Percentiles rank a stretch among this genome's conserved stretches.
These are phyloP conservation scores for Nothura maculosa DNA, from an alignment of 2,797 vertebrate species.

Conservation along the genomic window DNA sequence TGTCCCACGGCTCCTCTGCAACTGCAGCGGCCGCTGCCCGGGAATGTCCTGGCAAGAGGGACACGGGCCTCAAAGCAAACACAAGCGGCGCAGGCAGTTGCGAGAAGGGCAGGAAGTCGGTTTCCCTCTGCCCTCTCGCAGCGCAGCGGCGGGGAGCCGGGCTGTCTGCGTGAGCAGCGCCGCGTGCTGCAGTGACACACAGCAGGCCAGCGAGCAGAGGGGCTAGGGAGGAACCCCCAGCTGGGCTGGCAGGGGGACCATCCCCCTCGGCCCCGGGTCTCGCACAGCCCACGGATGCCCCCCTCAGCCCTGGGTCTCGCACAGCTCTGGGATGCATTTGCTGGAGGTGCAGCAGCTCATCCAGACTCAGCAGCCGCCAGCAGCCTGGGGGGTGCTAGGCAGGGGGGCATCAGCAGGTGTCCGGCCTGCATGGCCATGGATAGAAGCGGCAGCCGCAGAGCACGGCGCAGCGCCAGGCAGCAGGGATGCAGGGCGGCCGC, in stretches of 20 bases:
- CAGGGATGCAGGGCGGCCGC: not conserved
- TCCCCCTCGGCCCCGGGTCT: not conserved
- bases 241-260: too few relatives aligned
- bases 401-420: not conserved
- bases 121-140: conserved; percentile 29
- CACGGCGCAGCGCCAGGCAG: too few relatives aligned
- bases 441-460: not conserved
- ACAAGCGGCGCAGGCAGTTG: not conserved
- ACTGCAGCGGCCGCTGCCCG: conserved; percentile 37
- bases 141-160: not conserved
- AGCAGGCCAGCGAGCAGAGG: too few relatives aligned
- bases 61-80: conserved; percentile 71
- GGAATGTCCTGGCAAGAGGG: conserved; percentile 67
- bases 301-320: not conserved
- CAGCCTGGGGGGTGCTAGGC: too few relatives aligned
- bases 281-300: not conserved
- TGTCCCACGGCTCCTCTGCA: not conserved
- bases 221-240: too few relatives aligned
- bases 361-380: too few relatives aligned
- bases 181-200: fast-evolving
- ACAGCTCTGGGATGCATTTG: not conserved
- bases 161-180: not conserved
- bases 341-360: not conserved
- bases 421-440: not conserved
- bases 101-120: conserved; percentile 26